A percentile compares a stretch with the other conserved stretches of the same genome.
phyloP scores from a whole-genome alignment of 2,888 invertebrate species.

The Acronicta leporina region DNA sequence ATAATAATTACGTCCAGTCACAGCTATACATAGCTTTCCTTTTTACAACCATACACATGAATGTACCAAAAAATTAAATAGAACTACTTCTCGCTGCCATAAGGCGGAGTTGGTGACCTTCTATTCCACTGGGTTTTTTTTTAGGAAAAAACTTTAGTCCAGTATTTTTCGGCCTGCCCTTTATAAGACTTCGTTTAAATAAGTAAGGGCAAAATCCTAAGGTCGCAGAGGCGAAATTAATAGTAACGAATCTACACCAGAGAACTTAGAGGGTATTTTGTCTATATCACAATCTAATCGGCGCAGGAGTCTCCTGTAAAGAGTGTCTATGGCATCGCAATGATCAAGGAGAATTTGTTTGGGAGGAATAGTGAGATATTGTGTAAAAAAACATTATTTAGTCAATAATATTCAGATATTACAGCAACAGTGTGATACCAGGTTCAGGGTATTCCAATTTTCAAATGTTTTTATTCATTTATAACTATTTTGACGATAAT shows the following conservation, averaged over 20 bases:
- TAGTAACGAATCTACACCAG: too few relatives aligned
- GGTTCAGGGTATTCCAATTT: not conserved
- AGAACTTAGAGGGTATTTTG: too few relatives aligned
- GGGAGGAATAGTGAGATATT: too few relatives aligned
- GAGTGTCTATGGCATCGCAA: too few relatives aligned
- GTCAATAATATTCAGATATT: too few relatives aligned
- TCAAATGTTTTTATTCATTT: too few relatives aligned
- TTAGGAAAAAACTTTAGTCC: not conserved
- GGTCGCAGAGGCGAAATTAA: not conserved
- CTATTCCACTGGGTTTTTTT: not conserved
- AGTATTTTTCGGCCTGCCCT: too few relatives aligned
- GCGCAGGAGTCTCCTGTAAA: too few relatives aligned
- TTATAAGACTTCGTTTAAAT: not conserved
- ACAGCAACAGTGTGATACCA: not conserved
- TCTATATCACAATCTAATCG: too few relatives aligned
- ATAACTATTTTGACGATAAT: too few relatives aligned
- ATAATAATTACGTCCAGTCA: slow-evolving; percentile 40
- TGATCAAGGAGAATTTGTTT: not conserved
- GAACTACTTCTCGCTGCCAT: not conserved
- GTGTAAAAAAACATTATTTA: too few relatives aligned
- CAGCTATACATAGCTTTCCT: slow-evolving; percentile 49
- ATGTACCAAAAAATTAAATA: not conserved
- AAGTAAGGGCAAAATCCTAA: not conserved
- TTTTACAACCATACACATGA: slow-evolving; percentile 31
- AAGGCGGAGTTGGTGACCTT: not conserved